Evolutionary conservation across 2,797 vertebrate species (phyloP).

Genomic region (Sylvilagus floridanus): DNA sequence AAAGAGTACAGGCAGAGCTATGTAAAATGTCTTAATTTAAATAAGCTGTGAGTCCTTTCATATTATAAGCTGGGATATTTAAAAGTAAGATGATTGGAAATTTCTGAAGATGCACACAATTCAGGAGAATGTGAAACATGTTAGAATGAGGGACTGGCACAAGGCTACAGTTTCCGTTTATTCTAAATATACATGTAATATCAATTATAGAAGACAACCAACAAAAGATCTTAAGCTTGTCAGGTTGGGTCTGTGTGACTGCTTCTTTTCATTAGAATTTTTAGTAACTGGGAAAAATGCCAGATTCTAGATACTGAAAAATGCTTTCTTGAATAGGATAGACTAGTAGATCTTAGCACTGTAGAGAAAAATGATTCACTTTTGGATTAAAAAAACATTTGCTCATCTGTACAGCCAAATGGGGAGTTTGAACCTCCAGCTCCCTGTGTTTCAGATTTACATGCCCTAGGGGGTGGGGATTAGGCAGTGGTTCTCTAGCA

Average conservation of each 20-base stretch:
- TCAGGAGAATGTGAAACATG: conserved; percentile 64
- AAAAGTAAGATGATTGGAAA: conserved; percentile 79
- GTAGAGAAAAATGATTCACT: not conserved
- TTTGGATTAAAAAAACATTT: conserved; percentile 49
- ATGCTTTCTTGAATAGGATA: conserved; percentile 65
- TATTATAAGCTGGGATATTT: conserved; percentile 77
- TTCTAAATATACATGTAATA: conserved; percentile 78
- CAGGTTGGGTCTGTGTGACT: conserved; percentile 63
- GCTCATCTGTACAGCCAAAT: not conserved
- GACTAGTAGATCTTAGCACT: conserved; percentile 50
- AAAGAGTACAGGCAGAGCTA: conserved; percentile 70
- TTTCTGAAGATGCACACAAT: conserved; percentile 74
- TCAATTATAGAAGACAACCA: conserved; percentile 69
- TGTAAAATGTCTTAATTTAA: conserved; percentile 82
- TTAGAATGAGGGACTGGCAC: conserved; percentile 42
- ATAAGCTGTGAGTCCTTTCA: conserved; percentile 71
- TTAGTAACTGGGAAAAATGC: conserved; percentile 79
- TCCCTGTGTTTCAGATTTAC: not conserved
- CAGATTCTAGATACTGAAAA: conserved; percentile 65
- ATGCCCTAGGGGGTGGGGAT: not conserved
- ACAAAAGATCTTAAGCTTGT: conserved; percentile 77
- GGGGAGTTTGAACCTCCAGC: not conserved
- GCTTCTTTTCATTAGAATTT: conserved; percentile 80
- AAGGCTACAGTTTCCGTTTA: conserved; percentile 14
- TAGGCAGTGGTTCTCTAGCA: not conserved